Evolutionary conservation across 2,797 vertebrate genomes (phyloP).

Genomic region (Xyrichtys novacula): DNA sequence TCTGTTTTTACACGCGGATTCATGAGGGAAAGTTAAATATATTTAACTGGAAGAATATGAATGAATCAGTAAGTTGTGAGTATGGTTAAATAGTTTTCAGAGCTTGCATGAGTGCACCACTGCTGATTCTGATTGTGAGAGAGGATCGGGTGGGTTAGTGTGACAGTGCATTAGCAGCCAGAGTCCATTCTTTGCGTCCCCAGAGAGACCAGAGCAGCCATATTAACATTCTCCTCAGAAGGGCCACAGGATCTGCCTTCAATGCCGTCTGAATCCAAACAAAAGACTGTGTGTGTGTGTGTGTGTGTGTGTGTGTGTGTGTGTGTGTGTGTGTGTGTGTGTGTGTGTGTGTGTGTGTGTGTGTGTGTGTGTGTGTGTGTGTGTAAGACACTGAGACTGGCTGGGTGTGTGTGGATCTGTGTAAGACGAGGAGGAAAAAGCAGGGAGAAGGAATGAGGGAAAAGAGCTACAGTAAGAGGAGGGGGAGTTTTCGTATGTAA

Average conservation of each 20-base stretch:
- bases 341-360: constrained; percentile 51
- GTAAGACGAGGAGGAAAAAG: constrained; percentile 61
- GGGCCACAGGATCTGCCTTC: constrained; percentile 81
- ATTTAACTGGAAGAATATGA: background rate
- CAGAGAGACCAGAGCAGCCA: constrained; percentile 76
- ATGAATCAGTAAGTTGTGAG: constrained; percentile 31
- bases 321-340: constrained; percentile 18
- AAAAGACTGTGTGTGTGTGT: constrained; percentile 76
- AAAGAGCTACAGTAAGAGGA: constrained; percentile 39
- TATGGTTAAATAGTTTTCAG: constrained; percentile 22
- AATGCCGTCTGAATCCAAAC: constrained; percentile 83
- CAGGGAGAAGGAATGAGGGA: constrained; percentile 41
- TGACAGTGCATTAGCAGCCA: constrained; percentile 80
- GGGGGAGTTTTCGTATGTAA: constrained; percentile 32
- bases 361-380: constrained; percentile 57
- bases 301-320: constrained; percentile 38
- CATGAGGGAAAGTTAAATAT: background rate
- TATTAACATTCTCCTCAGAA: constrained; percentile 85
- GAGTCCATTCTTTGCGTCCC: constrained; percentile 77
- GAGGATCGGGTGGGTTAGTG: constrained; percentile 62
- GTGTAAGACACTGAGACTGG: too few species aligned
- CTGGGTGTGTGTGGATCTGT: constrained; percentile 58
- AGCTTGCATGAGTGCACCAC: constrained; percentile 11
- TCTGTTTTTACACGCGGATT: constrained; percentile 6
- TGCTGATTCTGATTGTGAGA: constrained; percentile 56